A percentile compares a stretch with the other conserved stretches of the same genome.
These are phyloP conservation scores for Planiliza haematocheilus DNA, from an alignment of 2,113 vertebrate genomes.

Conservation along the genomic window DNA sequence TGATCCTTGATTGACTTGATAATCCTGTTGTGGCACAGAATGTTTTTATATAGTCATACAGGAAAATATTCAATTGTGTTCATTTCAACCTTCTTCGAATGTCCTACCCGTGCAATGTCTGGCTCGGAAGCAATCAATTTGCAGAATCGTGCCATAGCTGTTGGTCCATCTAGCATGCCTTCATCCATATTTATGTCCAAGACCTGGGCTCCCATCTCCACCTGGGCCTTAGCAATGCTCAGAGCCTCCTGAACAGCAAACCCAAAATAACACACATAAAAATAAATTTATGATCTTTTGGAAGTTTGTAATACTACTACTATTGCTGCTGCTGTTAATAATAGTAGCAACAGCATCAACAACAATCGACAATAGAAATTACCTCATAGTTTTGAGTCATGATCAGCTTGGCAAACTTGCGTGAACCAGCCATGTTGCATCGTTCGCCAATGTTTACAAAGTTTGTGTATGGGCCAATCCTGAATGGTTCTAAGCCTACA, in stretches of 20 bases:
- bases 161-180: slow-evolving; percentile 93
- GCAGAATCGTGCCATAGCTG: slow-evolving; percentile 94
- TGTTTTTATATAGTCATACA: too few species aligned
- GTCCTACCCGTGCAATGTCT: slow-evolving; percentile 91
- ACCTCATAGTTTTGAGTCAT: slow-evolving; percentile 96
- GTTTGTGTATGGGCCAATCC: slow-evolving; percentile 94
- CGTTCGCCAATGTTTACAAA: slow-evolving; percentile 98
- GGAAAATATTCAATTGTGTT: neutral
- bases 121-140: slow-evolving; percentile 93
- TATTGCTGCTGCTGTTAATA: accelerated
- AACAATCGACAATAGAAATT: neutral
- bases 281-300: too few species aligned
- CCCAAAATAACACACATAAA: neutral
- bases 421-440: slow-evolving; percentile 97
- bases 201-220: slow-evolving; percentile 97
- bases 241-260: slow-evolving; percentile 88
- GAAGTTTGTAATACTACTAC: too few species aligned
- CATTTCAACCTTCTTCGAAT: neutral
- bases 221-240: slow-evolving; percentile 91
- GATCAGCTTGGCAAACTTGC: slow-evolving; percentile 94
- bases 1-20: too few species aligned
- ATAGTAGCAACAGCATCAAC: neutral
- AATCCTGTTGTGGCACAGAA: too few species aligned
- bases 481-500: slow-evolving; percentile 94
- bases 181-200: slow-evolving; percentile 99